Evolutionary conservation across 2,797 vertebrate species (phyloP).

Genomic region (Acrocephalus scirpaceus): DNA sequence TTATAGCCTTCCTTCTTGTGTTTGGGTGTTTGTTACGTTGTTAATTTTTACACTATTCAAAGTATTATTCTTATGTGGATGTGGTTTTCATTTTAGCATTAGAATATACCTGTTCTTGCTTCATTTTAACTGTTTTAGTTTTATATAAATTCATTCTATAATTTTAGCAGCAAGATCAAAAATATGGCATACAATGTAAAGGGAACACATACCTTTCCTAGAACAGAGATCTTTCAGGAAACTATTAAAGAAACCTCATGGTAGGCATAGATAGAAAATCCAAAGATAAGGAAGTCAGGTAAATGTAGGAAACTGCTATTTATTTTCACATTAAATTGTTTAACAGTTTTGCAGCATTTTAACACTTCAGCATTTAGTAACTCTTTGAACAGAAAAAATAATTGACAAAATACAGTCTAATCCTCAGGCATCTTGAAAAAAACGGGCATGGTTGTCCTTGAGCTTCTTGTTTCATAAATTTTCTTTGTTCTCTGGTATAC

Average conservation of each 20-base stretch:
- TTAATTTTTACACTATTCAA: neutral
- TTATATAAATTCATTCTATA: neutral
- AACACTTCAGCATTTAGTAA: neutral
- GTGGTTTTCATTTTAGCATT: neutral
- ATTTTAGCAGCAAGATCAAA: neutral
- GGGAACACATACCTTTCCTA: neutral
- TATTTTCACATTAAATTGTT: neutral
- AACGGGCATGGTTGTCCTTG: neutral
- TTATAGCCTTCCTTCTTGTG: neutral
- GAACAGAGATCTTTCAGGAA: neutral
- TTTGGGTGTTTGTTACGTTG: neutral
- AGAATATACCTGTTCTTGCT: neutral
- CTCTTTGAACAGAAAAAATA: neutral
- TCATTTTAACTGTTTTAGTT: neutral
- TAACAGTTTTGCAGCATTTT: neutral
- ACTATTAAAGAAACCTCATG: neutral
- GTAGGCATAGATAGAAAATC: neutral
- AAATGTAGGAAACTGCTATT: neutral
- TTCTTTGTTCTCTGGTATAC: neutral
- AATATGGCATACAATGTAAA: neutral
- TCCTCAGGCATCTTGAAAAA: neutral
- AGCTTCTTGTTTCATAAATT: neutral
- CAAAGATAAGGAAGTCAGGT: neutral
- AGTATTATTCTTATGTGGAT: neutral
- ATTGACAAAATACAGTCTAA: neutral